Base-by-base conservation (phyloP, 2,797 vertebrate genomes). In the Falco naumanni region DNA sequence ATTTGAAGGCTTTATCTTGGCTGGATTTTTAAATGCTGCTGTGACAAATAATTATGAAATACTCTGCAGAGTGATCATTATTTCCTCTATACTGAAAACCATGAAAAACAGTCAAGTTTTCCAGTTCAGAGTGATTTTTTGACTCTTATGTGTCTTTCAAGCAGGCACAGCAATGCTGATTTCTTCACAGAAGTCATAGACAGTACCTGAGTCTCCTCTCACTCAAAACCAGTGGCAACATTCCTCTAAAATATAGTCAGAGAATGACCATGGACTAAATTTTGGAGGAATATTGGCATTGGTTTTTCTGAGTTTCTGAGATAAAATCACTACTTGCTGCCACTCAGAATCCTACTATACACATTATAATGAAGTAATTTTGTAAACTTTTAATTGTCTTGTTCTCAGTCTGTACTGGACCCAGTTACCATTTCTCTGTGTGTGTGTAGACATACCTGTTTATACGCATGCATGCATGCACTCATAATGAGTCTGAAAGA, bases 381-480 rank as follows among this genome's bases (percentile, higher is more conserved):
- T 84, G 7, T 84, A 22, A 28, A 48, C 13, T 75, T 48, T 57
- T 59, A 39, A 2, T 50, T 71, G 28, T 53, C 14, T 70, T 0
- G 0, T 9, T 74, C n/a, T 79, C 13, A 20, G 10, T 34, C 13
- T 57, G 15, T 29, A 4, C 22, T 5, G 2, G 25, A 74, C 45
- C 13, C 6, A 10, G 57, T 51, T 68, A 29, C n/a, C 3, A 0
- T 50, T 12, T 47, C 5, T 18, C 7, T 5, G 5, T 22, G 21
- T 48, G 22, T 53, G 13, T 50, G 6, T 51, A 51, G 13, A 33
- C 34, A 54, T 16, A 43, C 13, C 7, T 22, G 0, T 11, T 7
- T 43, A 21, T n/a, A 12, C 6, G 2, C 2, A 6, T 19, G 29
- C 11, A 3, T 1, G 5, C 11, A 10, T 47, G 63, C 24, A 12